Evolutionary conservation across 2,113 vertebrate species (phyloP).

Genomic region (Barbus barbus): DNA sequence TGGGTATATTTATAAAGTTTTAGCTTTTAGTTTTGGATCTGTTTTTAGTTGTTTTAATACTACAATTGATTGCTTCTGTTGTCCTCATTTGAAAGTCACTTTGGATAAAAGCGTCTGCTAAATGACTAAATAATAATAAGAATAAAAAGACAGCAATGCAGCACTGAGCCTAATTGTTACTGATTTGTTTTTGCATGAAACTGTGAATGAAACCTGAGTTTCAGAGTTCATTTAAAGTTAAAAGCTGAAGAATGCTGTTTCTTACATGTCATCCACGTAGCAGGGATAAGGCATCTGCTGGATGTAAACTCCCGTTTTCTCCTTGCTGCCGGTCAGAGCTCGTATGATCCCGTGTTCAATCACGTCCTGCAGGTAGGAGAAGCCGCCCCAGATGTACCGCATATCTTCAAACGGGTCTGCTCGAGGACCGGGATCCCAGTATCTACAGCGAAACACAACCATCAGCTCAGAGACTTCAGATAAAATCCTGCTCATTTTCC

Average conservation of each 20-base stretch:
- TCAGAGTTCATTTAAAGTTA: too few species aligned
- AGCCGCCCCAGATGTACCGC: slow-evolving; percentile 96
- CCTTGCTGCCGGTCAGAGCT: slow-evolving; percentile 84
- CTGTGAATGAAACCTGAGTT: too few species aligned
- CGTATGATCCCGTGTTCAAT: slow-evolving; percentile 94
- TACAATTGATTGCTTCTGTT: too few species aligned
- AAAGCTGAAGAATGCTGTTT: neutral
- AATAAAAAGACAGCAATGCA: too few species aligned
- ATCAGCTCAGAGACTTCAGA: neutral
- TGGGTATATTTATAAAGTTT: too few species aligned
- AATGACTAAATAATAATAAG: too few species aligned
- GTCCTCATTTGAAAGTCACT: too few species aligned
- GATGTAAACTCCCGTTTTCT: slow-evolving; percentile 90
- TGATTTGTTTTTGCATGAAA: too few species aligned
- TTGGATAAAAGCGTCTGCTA: too few species aligned
- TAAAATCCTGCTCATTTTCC: neutral
- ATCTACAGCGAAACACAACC: slow-evolving; percentile 70
- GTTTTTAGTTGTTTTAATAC: too few species aligned
- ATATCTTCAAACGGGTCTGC: slow-evolving; percentile 98
- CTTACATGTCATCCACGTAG: slow-evolving; percentile 95
- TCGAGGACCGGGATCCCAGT: slow-evolving; percentile 97
- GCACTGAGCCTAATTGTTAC: too few species aligned
- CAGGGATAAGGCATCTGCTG: slow-evolving; percentile 99
- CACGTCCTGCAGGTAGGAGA: slow-evolving; percentile 93
- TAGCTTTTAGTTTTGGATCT: too few species aligned